Evolutionary conservation across 2,888 invertebrate species (phyloP), one percentile per base, ranked within the genome.

Genomic region (Dicycla oo): DNA sequence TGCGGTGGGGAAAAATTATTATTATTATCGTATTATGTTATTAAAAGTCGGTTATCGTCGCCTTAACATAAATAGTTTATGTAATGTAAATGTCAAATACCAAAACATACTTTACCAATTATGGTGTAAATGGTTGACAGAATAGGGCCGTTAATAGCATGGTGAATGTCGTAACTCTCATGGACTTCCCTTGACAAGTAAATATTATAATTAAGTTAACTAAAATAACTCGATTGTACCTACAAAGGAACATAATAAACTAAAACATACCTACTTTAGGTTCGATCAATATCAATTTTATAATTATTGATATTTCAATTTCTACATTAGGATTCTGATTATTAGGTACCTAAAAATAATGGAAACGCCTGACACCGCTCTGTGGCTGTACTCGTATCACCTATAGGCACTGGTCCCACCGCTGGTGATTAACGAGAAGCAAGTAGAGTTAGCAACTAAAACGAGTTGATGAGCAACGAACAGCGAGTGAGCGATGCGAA

Each of bases 261-360:
- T 43, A 45, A 53, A 26, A 40, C 30, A 47, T 13, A 38, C 20
- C 11, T 65, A 51, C 43, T 45, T 57, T n/a, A 65, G 18, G n/a
- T 23, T 20, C 26, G 15, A 57, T 45, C 26, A 57, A 75, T 45
- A 51, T 38, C 18, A 65, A 57, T 57, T 23, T n/a, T 43, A 45
- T 49, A n/a, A n/a, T n/a, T n/a, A 43, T 38, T 57, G n/a, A 34
- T 43, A 43, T 56, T 56, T 43, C 23, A 56, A 74, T 74, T 72
- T 72, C 45, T 5, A 30, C 0, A 7, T 26, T 23, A 15, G 15
- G 40, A 20, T 71, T 51, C 15, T 3, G 49, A 18, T 43, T 23
- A 30, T 2, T 23, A n/a, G n/a, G n/a, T n/a, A 10, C n/a, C 11
- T 23, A 30, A 54, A 53, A 53, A 23, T 23, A 66, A 54, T 38